Percentiles rank a stretch among this genome's conserved stretches.
phyloP scores from a whole-genome alignment of 2,888 invertebrate species.

The Plutella xylostella region DNA sequence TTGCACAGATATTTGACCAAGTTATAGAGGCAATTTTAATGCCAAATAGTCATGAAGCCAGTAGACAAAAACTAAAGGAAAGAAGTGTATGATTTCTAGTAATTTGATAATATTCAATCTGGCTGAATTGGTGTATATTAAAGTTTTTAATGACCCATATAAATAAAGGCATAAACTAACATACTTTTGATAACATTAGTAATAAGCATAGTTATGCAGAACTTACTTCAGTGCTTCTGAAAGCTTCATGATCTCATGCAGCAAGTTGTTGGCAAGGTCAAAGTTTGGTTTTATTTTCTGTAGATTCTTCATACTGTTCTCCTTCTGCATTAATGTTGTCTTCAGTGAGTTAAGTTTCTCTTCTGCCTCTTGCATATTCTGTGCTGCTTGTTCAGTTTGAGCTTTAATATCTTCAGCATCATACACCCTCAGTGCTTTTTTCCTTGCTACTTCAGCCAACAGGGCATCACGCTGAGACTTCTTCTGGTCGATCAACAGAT shows the following conservation, averaged over 20 bases:
- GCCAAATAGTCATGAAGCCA: too few relatives aligned
- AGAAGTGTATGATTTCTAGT: too few relatives aligned
- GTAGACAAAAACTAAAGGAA: too few relatives aligned
- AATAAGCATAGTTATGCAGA: slow-evolving; percentile 4
- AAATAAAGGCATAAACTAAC: too few relatives aligned
- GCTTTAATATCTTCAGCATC: slow-evolving; percentile 48
- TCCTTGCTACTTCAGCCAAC: slow-evolving; percentile 37
- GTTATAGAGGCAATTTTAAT: too few relatives aligned
- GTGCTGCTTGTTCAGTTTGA: slow-evolving; percentile 33
- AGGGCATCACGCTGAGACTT: slow-evolving; percentile 37
- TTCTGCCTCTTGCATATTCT: slow-evolving; percentile 43
- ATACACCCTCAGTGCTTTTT: slow-evolving; percentile 41
- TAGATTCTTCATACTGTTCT: slow-evolving; percentile 44
- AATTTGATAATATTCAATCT: too few relatives aligned
- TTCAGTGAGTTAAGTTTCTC: slow-evolving; percentile 34
- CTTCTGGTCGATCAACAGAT: slow-evolving; percentile 43
- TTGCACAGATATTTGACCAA: too few relatives aligned
- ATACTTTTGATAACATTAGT: too few relatives aligned
- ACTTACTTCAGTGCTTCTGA: slow-evolving; percentile 43
- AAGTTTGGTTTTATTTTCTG: slow-evolving; percentile 47
- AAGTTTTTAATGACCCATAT: too few relatives aligned
- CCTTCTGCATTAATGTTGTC: slow-evolving; percentile 41
- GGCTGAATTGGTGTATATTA: too few relatives aligned
- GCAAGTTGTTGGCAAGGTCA: slow-evolving; percentile 39
- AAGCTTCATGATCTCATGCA: slow-evolving; percentile 43